Evolutionary conservation across 2,113 vertebrate species (phyloP), one percentile per base, ranked within the genome.

Genomic region (Atractosteus spatula): DNA sequence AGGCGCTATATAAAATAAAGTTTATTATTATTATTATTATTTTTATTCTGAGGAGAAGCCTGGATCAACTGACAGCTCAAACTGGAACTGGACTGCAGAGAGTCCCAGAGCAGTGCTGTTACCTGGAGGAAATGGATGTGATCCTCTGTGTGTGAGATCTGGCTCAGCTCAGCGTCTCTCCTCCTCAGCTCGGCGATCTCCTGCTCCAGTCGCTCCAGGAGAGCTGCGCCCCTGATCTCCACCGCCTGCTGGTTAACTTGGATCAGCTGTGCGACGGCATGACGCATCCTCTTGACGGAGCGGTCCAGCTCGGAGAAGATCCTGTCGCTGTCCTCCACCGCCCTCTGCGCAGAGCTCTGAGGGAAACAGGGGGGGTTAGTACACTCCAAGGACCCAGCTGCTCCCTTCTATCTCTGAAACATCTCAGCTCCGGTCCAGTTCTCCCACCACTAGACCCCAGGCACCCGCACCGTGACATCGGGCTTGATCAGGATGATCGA

Each of bases 261-360:
- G 61, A 92, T 73, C 85, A 84, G 87, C 83, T 92, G 87, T 74
- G 87, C 89, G 17, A 89, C 86, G 42, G 92, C 91, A 0, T 72
- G 82, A 75, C 87, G 86, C 75, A 85, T 86, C 69, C 90, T 87
- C 77, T 92, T 85, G 0, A 91, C 78, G 65, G 88, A 82, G 10
- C 78, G 85, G 66, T 91, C 78, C 12, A 92, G 82, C 72, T 92
- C 89, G 0, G 83, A 78, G 76, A 92, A 92, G 72, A 92, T 85
- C 1, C 88, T 79, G 17, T 92, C 89, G 1, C 91, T 92, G 73
- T 92, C 91, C 41, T 92, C 84, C 3, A 86, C 41, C 3, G 77
- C 82, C 2, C 70, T 76, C 72, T 89, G 86, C 59, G 88, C 81
- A 6, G 90, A 92, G 74, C 90, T 85, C 91, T 92, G 74, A 8